Conservation (phyloP, 2,888 invertebrate species). For the Drosophila sordidula region DNA sequence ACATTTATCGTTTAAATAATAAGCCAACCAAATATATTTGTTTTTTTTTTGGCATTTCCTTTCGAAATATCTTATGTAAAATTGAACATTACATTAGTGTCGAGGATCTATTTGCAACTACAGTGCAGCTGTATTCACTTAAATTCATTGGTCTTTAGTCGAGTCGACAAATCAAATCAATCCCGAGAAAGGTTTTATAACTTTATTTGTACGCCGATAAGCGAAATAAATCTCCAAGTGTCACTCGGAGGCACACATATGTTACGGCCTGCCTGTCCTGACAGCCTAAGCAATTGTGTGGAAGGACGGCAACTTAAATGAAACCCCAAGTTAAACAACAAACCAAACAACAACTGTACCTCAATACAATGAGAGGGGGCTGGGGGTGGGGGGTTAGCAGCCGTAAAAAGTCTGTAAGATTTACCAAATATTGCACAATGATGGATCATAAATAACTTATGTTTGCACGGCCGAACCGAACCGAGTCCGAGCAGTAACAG, state of each 20-base stretch:
- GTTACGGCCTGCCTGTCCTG: slow-evolving; percentile 30
- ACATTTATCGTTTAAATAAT: no score
- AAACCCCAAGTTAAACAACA: slow-evolving; percentile 44
- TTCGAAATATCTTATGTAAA: not conserved
- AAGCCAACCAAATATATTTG: not conserved
- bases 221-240: slow-evolving; percentile 78
- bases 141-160: slow-evolving; percentile 32
- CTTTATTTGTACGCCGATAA: slow-evolving; percentile 74
- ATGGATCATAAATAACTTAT: slow-evolving; percentile 84
- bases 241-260: slow-evolving; percentile 68
- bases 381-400: slow-evolving; percentile 5
- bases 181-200: slow-evolving; percentile 61
- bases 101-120: slow-evolving; percentile 14
- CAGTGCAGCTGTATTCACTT: slow-evolving; percentile 46
- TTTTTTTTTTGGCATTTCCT: no score
- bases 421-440: slow-evolving; percentile 82
- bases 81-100: slow-evolving; percentile 1
- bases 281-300: slow-evolving; percentile 35
- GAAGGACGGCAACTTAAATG: slow-evolving; percentile 28
- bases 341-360: slow-evolving; percentile 60
- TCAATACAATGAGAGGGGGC: slow-evolving; percentile 2
- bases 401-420: slow-evolving; percentile 77
- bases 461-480: slow-evolving; percentile 54
- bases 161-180: slow-evolving; percentile 67
- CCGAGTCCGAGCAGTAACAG: slow-evolving; percentile 19